A percentile compares a stretch with the other conserved stretches of the same genome.
These are phyloP conservation scores for Papilio machaon DNA, from an alignment of 1,140 invertebrate species.

Conservation along the genomic window DNA sequence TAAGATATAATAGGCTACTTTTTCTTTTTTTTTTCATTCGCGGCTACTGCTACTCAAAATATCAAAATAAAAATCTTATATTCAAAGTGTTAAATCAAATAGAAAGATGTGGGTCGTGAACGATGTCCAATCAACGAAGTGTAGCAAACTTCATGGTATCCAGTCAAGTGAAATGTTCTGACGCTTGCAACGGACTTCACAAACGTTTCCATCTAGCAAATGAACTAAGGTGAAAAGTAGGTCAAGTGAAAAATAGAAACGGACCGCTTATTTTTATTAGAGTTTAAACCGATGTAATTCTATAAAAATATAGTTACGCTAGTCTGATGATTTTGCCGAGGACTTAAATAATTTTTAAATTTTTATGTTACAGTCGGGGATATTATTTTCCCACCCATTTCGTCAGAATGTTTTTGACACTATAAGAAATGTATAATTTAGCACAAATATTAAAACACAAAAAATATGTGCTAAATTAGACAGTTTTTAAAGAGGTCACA, in stretches of 20 bases:
- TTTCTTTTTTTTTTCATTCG: no score
- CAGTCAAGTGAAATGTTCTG: slow-evolving; percentile 7
- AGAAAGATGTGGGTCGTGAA: not conserved
- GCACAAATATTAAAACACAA: no score
- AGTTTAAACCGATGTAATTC: not conserved
- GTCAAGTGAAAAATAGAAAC: slow-evolving; percentile 7
- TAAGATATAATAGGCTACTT: no score
- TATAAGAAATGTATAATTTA: no score
- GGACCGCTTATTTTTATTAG: not conserved
- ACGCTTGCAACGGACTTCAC: not conserved
- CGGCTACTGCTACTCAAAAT: not conserved
- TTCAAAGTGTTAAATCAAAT: not conserved
- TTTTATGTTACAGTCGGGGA: not conserved
- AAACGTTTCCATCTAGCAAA: not conserved
- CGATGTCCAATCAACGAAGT: not conserved
- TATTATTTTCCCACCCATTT: not conserved
- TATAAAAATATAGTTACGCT: not conserved
- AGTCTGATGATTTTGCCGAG: not conserved
- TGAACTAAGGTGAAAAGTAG: slow-evolving; percentile 2
- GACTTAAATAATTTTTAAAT: not conserved
- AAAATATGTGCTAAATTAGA: no score
- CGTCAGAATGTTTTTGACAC: no score
- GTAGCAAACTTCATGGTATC: not conserved
- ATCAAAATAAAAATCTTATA: not conserved
- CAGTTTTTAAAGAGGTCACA: no score